phyloP scores from a whole-genome alignment of 2,888 invertebrate genomes.

The Darwinula stevensoni region DNA sequence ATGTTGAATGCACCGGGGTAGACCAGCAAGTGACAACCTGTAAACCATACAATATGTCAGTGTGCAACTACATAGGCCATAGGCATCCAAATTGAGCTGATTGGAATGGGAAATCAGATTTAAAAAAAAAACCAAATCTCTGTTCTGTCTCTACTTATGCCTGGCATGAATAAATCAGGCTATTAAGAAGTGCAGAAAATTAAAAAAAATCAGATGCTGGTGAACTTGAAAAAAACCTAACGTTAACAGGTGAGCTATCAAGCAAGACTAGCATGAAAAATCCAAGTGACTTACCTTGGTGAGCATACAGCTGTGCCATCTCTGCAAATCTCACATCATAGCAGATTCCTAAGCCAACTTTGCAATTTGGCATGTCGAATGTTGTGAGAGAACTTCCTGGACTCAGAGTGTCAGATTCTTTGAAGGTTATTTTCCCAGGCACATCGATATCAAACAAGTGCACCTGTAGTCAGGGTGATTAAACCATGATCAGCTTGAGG shows the following conservation, averaged over 20 bases:
- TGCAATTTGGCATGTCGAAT: constrained; percentile 35
- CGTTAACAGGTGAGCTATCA: too few species aligned
- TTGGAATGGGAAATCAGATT: too few species aligned
- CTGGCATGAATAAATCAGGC: too few species aligned
- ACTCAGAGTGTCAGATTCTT: constrained; percentile 55
- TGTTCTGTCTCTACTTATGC: too few species aligned
- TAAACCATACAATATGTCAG: too few species aligned
- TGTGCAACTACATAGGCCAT: too few species aligned
- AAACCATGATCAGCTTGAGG: background rate
- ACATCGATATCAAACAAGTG: constrained; percentile 90
- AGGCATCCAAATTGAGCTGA: too few species aligned
- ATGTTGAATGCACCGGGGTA: constrained; percentile 90
- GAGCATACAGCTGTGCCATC: constrained; percentile 28
- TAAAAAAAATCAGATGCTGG: too few species aligned
- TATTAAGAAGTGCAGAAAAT: too few species aligned
- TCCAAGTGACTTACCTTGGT: constrained; percentile 18
- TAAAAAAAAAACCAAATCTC: too few species aligned
- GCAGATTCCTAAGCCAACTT: constrained; percentile 72
- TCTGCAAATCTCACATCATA: constrained; percentile 81
- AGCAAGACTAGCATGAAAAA: too few species aligned
- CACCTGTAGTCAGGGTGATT: constrained; percentile 23
- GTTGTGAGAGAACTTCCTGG: constrained; percentile 41
- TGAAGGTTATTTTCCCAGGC: constrained; percentile 66
- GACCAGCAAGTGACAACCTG: constrained; percentile 52
- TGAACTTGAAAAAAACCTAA: too few species aligned